phyloP scores from a whole-genome alignment of 2,888 invertebrate species.

The Pantelozetes paolii region DNA sequence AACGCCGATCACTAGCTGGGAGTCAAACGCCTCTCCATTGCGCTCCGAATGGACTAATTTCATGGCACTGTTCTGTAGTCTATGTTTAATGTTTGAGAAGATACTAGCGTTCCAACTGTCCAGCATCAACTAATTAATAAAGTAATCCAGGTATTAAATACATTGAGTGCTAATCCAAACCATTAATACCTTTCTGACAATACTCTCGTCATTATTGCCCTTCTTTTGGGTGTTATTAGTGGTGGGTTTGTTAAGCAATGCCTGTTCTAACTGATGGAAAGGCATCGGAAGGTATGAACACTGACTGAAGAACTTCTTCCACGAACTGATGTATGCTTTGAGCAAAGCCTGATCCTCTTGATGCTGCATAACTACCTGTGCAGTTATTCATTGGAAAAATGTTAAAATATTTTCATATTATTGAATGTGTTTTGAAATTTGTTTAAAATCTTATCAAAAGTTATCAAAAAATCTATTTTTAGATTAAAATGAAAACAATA shows the following conservation, averaged over 20 bases:
- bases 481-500: too few species aligned
- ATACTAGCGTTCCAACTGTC: slow-evolving; percentile 98
- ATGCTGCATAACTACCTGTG: slow-evolving; percentile 73
- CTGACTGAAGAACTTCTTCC: slow-evolving; percentile 97
- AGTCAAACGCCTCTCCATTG: slow-evolving; percentile 95
- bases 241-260: slow-evolving; percentile 68
- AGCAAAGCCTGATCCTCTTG: slow-evolving; percentile 90
- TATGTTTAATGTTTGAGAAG: slow-evolving; percentile 88
- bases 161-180: not conserved
- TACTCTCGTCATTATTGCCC: slow-evolving; percentile 72
- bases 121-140: slow-evolving; percentile 74
- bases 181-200: slow-evolving; percentile 62
- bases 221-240: slow-evolving; percentile 55
- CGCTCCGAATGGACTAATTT: slow-evolving; percentile 92
- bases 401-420: too few species aligned
- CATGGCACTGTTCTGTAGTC: slow-evolving; percentile 92
- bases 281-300: slow-evolving; percentile 95
- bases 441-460: too few species aligned
- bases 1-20: slow-evolving; percentile 94
- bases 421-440: too few species aligned
- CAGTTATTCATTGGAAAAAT: too few species aligned
- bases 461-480: too few species aligned
- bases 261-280: slow-evolving; percentile 84
- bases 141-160: not conserved
- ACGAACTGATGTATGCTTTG: slow-evolving; percentile 94